These are phyloP conservation scores for Ips typographus DNA, from an alignment of 1,140 invertebrate species.

Conservation along the genomic window DNA sequence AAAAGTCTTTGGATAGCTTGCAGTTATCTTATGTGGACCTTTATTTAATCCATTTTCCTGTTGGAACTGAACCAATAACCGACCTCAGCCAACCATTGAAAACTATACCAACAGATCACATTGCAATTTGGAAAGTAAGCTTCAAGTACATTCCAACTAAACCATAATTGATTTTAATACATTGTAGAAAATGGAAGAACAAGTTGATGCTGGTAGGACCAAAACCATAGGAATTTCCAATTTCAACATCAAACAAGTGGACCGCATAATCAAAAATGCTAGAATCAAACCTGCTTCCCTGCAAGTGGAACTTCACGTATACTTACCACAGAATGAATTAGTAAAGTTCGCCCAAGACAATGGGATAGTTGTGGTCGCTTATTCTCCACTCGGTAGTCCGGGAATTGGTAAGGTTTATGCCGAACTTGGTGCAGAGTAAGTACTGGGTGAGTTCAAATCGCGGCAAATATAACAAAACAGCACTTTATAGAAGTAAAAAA, in stretches of 20 bases:
- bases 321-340: conserved; percentile 75
- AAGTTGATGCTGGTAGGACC: conserved; percentile 62
- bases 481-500: not conserved
- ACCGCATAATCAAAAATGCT: conserved; percentile 62
- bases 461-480: not conserved
- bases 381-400: conserved; percentile 76
- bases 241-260: conserved; percentile 71
- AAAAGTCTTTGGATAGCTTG: conserved; percentile 68
- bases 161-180: not conserved
- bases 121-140: conserved; percentile 70
- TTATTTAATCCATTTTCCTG: conserved; percentile 80
- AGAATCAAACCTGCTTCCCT: conserved; percentile 70
- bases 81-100: conserved; percentile 48
- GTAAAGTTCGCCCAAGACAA: conserved; percentile 69
- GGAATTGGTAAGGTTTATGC: conserved; percentile 58
- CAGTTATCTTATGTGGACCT: conserved; percentile 79
- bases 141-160: not conserved
- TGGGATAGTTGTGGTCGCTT: conserved; percentile 77
- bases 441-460: not conserved
- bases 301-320: conserved; percentile 79
- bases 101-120: conserved; percentile 66
- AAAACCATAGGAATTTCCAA: conserved; percentile 76
- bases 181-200: conserved; percentile 69
- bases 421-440: conserved; percentile 47
- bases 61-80: conserved; percentile 60